Conservation (phyloP, 1,140 invertebrate genomes). For the Bombus waltoni region DNA sequence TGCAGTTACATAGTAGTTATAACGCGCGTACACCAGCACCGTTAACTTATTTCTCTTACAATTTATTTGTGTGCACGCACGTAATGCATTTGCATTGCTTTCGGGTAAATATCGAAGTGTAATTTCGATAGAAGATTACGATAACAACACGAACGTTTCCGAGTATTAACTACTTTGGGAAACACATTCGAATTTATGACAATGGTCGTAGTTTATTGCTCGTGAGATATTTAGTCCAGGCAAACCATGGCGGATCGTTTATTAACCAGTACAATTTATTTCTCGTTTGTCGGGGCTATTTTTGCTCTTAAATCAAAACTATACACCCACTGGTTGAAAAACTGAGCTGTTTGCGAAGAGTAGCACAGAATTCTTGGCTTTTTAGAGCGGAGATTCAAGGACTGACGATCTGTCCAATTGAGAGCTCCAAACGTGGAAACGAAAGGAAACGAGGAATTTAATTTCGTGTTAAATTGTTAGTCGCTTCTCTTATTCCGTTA, state of each 20-base stretch:
- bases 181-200: conserved; percentile 41
- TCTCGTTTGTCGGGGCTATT: not conserved
- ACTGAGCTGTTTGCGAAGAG: not conserved
- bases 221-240: not conserved
- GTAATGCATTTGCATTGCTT: conserved; percentile 47
- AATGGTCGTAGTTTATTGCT: conserved; percentile 2
- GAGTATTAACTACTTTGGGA: not conserved
- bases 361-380: not conserved
- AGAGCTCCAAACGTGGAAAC: too few species aligned
- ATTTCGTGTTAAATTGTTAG: not conserved
- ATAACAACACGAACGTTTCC: not conserved
- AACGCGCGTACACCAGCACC: conserved; percentile 16
- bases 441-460: not conserved
- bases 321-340: not conserved
- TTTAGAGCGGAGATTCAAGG: not conserved
- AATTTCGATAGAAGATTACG: conserved; percentile 53
- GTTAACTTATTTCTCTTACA: conserved; percentile 49
- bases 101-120: conserved; percentile 17
- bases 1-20: conserved; percentile 40
- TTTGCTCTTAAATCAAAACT: not conserved
- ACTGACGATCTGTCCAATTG: not conserved
- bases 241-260: not conserved
- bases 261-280: not conserved
- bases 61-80: conserved; percentile 40
- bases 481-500: not conserved